Evolutionary conservation across 2,888 invertebrate genomes (phyloP), one percentile per base, ranked within the genome.

Genomic region (Marasmarcha lunaedactyla): DNA sequence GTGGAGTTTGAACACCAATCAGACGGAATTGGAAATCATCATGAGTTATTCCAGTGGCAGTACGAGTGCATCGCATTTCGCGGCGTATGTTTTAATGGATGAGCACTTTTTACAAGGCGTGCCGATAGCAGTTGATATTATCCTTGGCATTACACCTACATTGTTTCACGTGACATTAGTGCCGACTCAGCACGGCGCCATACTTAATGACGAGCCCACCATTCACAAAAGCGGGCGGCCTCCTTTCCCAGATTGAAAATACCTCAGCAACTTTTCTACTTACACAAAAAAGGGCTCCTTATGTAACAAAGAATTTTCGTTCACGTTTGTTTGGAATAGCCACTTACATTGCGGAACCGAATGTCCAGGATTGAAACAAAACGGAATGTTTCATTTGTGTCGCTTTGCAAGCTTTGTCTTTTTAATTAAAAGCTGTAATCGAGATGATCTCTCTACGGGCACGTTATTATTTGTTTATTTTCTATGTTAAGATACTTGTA

Each of bases 261-360:
- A 63, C 67, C 64, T 65, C 58, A 51, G 53, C 59, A 76, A 76
- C 70, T 74, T 76, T 71, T 63, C 65, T 68, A 70, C 68, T 70
- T 71, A 70, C 59, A 68, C 68, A 71, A 72, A 73, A 59, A 73
- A 14, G 30, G 11, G n/a, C 30, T 30, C 30, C 11, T 30, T 10
- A 3, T 11, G 9, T 30, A 9, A 30, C 6, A 30, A 30, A 10
- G 30, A n/a, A 30, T 30, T 30, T 30, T 30, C n/a, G 30, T 9
- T 11, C 30, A 11, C 30, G 30, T 30, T 30, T 30, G 30, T 30
- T 30, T 30, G 6, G n/a, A 30, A 30, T 11, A 11, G 11, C 30
- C 30, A 30, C 30, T 30, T 30, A 30, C 11, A 30, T 30, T 10
- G 30, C 11, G 6, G n/a, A 30, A n/a, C 11, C 30, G 61, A 30